Base-by-base conservation (phyloP, 2,113 vertebrate species). In the Gymnogyps californianus region DNA sequence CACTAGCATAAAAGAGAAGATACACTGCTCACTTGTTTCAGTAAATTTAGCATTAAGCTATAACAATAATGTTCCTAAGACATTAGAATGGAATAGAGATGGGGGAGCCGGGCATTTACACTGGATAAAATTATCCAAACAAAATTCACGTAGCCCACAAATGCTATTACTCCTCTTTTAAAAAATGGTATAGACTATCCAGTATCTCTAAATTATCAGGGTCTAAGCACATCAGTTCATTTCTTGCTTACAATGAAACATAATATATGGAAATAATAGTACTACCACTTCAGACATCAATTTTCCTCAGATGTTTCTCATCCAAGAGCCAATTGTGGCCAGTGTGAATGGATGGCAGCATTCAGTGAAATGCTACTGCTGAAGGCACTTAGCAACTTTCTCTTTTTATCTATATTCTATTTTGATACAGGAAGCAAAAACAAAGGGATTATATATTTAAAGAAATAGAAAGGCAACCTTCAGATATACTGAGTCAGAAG, bases 391-490 rank as follows among this genome's bases (percentile, higher is more conserved):
- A 31, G 25, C 20, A 85, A 44, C 66, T 51, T 78, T 10, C 11
- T 52, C 31, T 32, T 92, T 88, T 96, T 54, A 89, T 82, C 58
- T 87, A 8, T 58, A 65, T 82, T 95, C 86, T 78, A 61, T 70
- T 94, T 87, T 91, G 25, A 85, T 52, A 49, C 11, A 65, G 42
- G 36, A 89, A 72, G 7, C 10, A 91, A 91, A 96, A 67, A 1
- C 51, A 91, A 84, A 90, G 7, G 59, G 15, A 44, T 82, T 82
- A 32, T 69, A 38, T 34, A 85, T 61, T 72, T 91, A 87, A 89
- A 72, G 87, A 80, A 87, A 75, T 6, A 80, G 54, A 90, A 88
- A 87, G 81, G 75, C 78, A 96, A 77, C 36, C 70, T 96, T 95
- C 62, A 74, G 81, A 94, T 65, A 69, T 16, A 61, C 24, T 12